Conservation (phyloP, 2,797 vertebrate species). For the Tapirus indicus region DNA sequence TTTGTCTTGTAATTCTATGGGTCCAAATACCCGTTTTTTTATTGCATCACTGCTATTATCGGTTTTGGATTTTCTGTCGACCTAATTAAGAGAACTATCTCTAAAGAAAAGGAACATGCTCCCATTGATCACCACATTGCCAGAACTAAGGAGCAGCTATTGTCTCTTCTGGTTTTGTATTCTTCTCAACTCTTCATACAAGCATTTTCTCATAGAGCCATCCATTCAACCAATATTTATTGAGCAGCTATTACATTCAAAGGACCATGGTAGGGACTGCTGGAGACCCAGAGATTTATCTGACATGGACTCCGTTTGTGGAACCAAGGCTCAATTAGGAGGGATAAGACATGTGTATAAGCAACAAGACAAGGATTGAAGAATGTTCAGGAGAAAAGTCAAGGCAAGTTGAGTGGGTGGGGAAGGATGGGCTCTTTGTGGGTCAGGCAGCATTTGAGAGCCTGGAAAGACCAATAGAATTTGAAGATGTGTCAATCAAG, state of each 20-base stretch:
- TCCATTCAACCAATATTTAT: neutral
- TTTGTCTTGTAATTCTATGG: neutral
- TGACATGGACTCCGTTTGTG: neutral
- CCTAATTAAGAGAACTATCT: neutral
- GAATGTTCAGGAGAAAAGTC: neutral
- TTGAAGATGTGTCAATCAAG: neutral
- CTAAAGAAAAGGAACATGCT: neutral
- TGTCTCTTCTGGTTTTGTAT: slow-evolving; percentile 13
- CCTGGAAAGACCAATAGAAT: neutral
- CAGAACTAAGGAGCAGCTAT: neutral
- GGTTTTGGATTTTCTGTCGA: slow-evolving; percentile 36
- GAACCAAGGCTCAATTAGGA: neutral
- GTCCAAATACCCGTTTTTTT: neutral
- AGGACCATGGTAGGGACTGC: neutral
- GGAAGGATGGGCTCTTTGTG: neutral
- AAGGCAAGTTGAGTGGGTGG: neutral
- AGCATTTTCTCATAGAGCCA: neutral
- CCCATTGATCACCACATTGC: neutral
- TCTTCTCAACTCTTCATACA: neutral
- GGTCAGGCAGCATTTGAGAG: neutral
- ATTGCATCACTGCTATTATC: neutral
- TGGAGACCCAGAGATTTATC: neutral
- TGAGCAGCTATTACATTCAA: neutral
- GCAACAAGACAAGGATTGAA: neutral
- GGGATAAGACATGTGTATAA: neutral